Evolutionary conservation across 92 coral and sea anemone genomes (phyloP), one percentile per base, ranked within the genome.

Genomic region (Zoanthus sansibaricus): DNA sequence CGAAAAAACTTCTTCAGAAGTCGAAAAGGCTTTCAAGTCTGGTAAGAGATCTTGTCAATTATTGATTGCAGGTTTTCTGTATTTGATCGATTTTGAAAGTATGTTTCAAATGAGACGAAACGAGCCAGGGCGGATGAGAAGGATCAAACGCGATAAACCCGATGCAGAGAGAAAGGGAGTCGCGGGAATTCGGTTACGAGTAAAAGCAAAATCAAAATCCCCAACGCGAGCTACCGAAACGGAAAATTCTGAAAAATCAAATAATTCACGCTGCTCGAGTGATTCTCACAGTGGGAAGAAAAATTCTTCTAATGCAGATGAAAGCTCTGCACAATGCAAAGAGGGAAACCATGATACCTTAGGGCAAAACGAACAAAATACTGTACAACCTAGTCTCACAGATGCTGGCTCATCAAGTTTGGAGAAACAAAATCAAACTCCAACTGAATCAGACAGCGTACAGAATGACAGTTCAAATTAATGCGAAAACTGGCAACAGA

Each of bases 101-200:
- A 97, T 97, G 99, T 94, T 95, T 86, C 99, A 97, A 93, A 95
- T 91, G 89, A 91, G 99, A 25, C 92, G 95, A 85, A 97, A 95
- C 52, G 99, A 97, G 68, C 99, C 99, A 1, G 99, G 99, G 11
- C 62, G 99, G 68, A 83, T 97, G 58, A 83, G 99, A 69, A 88
- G 99, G 76, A 97, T 97, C 25, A 97, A 97, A 66, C 89, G 99
- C 31, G 99, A 97, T 70, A 94, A 95, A 71, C 74, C 91, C 16
- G 98, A 92, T 87, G 98, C 93, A 7, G 99, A 97, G 2, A 92
- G 96, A 51, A 97, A 97, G 61, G 99, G 99, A 13, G 95, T 97
- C 3, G 99, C 99, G 17, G 99, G 99, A 56, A 93, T 97, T 32
- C 85, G 89, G 62, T 52, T 89, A 8, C 85, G 75, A 64, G 62